These are phyloP conservation scores for Silurus meridionalis DNA, from an alignment of 2,113 vertebrate species.

Conservation along the genomic window DNA sequence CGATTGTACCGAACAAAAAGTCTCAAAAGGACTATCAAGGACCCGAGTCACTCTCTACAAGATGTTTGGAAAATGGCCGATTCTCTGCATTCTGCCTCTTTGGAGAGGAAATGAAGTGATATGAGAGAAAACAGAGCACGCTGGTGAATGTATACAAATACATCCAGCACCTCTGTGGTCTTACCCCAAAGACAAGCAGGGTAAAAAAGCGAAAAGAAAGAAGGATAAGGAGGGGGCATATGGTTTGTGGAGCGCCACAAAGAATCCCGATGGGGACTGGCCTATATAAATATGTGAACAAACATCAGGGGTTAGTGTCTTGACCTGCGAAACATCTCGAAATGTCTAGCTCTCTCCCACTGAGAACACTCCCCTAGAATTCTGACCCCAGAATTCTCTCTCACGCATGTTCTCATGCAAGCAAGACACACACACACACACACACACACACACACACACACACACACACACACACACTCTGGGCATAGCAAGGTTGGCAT, in stretches of 20 bases:
- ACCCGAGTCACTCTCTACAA: not conserved
- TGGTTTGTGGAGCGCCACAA: constrained; percentile 21
- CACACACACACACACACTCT: not conserved
- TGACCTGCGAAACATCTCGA: constrained; percentile 33
- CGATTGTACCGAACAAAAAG: not conserved
- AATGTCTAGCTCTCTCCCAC: not conserved
- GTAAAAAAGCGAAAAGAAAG: not conserved
- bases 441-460: not conserved
- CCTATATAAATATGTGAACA: constrained; percentile 42
- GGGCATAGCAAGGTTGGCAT: not conserved
- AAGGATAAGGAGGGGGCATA: not conserved
- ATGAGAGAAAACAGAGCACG: constrained; percentile 33
- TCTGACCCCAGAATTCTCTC: not conserved
- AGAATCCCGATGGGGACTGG: constrained; percentile 13
- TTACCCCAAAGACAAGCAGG: constrained; percentile 6
- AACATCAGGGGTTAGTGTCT: constrained; percentile 37
- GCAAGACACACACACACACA: not conserved
- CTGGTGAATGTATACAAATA: constrained; percentile 37
- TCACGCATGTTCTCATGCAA: constrained; percentile 10
- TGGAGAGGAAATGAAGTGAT: constrained; percentile 21
- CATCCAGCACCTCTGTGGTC: constrained; percentile 25
- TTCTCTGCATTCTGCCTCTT: not conserved
- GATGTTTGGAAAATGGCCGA: constrained; percentile 5
- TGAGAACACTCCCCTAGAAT: not conserved
- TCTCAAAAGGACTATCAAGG: not conserved